Conservation (phyloP, 2,797 vertebrate genomes). For the Fratercula arctica region DNA sequence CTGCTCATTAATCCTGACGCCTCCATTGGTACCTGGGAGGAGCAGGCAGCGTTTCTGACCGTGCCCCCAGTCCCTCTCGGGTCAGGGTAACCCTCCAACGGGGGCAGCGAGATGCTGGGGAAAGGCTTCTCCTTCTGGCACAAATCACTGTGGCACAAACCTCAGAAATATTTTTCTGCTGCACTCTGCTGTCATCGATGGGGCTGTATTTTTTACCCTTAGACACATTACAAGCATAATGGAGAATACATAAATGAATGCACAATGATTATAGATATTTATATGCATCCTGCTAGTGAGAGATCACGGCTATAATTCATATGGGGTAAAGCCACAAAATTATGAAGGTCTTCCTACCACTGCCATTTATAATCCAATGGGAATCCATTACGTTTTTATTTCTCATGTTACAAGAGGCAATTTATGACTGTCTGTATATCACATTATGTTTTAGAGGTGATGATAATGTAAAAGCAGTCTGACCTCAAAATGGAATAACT, state of each 20-base stretch:
- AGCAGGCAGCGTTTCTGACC: background rate
- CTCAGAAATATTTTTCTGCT: background rate
- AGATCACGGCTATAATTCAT: slow-evolving; percentile 56
- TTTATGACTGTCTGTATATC: slow-evolving; percentile 46
- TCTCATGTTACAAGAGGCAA: slow-evolving; percentile 4
- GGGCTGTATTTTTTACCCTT: slow-evolving; percentile 1
- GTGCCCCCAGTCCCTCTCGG: background rate
- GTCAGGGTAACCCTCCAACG: background rate
- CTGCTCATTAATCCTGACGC: background rate
- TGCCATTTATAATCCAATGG: slow-evolving; percentile 42
- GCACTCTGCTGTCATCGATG: background rate
- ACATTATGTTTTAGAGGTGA: slow-evolving; percentile 33
- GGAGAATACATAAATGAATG: slow-evolving; percentile 54
- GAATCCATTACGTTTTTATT: slow-evolving; percentile 62
- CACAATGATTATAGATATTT: slow-evolving; percentile 49
- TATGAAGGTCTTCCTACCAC: slow-evolving; percentile 44
- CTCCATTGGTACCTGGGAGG: background rate
- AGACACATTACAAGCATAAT: slow-evolving; percentile 46
- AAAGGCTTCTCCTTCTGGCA: background rate
- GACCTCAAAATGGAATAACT: slow-evolving; percentile 36
- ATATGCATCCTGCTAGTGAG: slow-evolving; percentile 33
- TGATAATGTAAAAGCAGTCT: slow-evolving; percentile 39
- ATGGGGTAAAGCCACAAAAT: slow-evolving; percentile 51
- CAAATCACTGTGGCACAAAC: background rate
- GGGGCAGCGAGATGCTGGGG: background rate